Base-by-base conservation (phyloP, 2,113 vertebrate species). In the Ceyx margarethae region DNA sequence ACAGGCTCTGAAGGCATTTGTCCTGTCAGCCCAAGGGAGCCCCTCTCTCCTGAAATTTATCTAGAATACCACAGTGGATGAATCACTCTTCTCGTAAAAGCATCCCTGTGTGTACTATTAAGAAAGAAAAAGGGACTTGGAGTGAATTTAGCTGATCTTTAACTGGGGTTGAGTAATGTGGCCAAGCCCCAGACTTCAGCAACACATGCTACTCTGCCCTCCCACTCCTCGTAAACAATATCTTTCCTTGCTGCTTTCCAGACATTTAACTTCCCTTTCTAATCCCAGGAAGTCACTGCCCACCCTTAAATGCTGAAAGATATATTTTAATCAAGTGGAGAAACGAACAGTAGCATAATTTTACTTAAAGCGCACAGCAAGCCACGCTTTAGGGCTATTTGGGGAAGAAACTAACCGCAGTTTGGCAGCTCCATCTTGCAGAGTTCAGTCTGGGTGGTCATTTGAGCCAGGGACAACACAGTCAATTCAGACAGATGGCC, bases 11-110 rank as follows among this genome's bases (percentile, higher is more conserved):
- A 87, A 65, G 91, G 56, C 33, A 33, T 33, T 65, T 91, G 71
- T 93, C 89, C 79, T 75, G 33, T 43, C 58, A 87, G 87, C 91
- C 81, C 91, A 43, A 69, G 84, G 68, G 89, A 95, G 26, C 26
- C 58, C 60, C 23, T 53, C 50, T 93, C 77, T 95, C 62, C 87
- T 2, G 3, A 94, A 89, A 82, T 91, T 74, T 89, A 80, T 93
- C 91, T 85, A 74, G 81, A 91, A 94, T 87, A 93, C 54, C 84
- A 69, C 48, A 71, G 68, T 6, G 11, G n/a, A 85, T 93, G 89
- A 95, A 93, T 89, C 94, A 91, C n/a, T 82, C 21, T 96, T 90
- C 94, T 93, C 67, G 92, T 92, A 94, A 94, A 94, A 92, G 50
- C 1, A 0, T 77, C 76, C 95, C 88, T 92, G 37, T 91, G 87